Base-by-base conservation (phyloP, 2,888 invertebrate genomes). In the Theretra japonica region DNA sequence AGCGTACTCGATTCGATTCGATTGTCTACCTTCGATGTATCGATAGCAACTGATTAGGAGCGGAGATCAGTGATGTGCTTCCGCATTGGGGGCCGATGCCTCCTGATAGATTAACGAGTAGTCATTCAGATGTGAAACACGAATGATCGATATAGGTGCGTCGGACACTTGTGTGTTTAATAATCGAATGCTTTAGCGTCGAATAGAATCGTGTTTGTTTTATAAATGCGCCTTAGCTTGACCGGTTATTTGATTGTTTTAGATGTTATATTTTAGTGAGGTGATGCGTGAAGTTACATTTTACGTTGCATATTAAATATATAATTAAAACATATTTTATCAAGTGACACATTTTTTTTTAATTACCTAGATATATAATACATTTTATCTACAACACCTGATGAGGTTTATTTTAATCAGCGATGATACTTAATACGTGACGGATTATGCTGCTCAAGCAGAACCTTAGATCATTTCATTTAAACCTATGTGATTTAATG, bases 21-120 rank as follows among this genome's bases (percentile, higher is more conserved):
- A 86, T 87, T 83, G 81, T 84, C 79, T 78, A 86, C 78, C 81
- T 85, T 83, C 86, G 85, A 86, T 86, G 82, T 86, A 86, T 88
- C 84, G 88, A 87, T 89, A 86, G 84, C 84, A 87, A 89, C 90
- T 90, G 91, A 91, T 91, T 91, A 88, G 84, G 82, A 79, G 81
- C 79, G 79, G 83, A 89, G 90, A 90, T 91, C 91, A 89, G 89
- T 90, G 90, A 90, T 89, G 86, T 86, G 87, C 89, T 91, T 91
- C 91, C 90, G 89, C 90, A 82, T 88, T 83, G 80, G 84, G 80
- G 79, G 81, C 81, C 81, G 81, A 84, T 82, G 82, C 83, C 83
- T 79, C 78, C 81, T 77, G 79, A 79, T 81, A 83, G 83, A 86
- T 84, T 86, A 86, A 83, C 82, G 82, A 86, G 81, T 78, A 78